Percentiles rank a stretch among this genome's conserved stretches.
These are phyloP conservation scores for Calephelis virginiensis DNA, from an alignment of 1,140 invertebrate species.

Conservation along the genomic window DNA sequence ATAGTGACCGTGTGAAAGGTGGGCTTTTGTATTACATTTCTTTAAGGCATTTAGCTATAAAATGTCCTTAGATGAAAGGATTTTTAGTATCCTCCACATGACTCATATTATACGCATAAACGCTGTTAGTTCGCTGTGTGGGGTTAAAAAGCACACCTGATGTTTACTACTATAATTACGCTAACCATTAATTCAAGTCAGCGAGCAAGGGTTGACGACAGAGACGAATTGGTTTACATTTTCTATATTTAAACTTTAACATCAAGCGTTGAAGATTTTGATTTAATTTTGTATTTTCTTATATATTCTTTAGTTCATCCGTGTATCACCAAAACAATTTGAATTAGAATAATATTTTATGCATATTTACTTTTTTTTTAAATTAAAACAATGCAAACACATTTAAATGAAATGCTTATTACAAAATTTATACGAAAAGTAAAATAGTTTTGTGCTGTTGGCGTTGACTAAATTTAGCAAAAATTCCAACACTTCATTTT, in stretches of 20 bases:
- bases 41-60: conserved; percentile 14
- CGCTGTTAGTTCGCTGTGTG: conserved; percentile 36
- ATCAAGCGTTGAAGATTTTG: conserved; percentile 1
- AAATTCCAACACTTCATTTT: too few relatives aligned
- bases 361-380: too few relatives aligned
- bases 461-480: too few relatives aligned
- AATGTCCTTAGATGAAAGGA: conserved; percentile 14
- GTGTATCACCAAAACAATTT: too few relatives aligned
- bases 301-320: not conserved
- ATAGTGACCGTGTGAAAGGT: conserved; percentile 10
- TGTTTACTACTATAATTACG: conserved; percentile 67
- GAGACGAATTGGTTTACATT: conserved; percentile 51
- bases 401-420: too few relatives aligned
- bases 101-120: conserved; percentile 40
- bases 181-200: conserved; percentile 60
- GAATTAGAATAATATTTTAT: not conserved
- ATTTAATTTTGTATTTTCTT: not conserved
- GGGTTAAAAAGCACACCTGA: conserved; percentile 52
- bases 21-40: conserved; percentile 3
- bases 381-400: too few relatives aligned
- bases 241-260: conserved; percentile 50
- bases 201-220: conserved; percentile 54
- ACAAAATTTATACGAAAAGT: too few relatives aligned
- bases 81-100: conserved; percentile 16
- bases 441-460: too few relatives aligned